Conservation (phyloP, 2,113 vertebrate genomes). For the Fregetta grallaria region DNA sequence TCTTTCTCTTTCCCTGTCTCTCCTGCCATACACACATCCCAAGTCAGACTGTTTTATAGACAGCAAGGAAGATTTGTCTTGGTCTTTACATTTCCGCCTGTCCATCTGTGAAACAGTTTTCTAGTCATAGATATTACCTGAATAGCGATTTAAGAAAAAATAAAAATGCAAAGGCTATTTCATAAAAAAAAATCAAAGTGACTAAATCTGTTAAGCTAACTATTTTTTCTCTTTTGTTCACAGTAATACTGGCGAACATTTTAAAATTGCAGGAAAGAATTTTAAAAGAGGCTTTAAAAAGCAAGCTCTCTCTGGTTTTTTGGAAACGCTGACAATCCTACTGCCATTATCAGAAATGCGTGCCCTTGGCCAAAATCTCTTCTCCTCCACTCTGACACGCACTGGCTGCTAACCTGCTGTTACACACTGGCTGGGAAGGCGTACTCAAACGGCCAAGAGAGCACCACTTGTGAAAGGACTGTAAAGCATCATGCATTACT, state of each 20-base stretch:
- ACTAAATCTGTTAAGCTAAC: background rate
- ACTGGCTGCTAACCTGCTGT: background rate
- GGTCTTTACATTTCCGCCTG: background rate
- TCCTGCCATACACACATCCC: background rate
- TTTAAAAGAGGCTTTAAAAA: background rate
- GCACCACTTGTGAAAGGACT: background rate
- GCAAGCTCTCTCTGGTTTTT: background rate
- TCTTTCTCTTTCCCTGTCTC: background rate
- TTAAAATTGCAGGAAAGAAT: background rate
- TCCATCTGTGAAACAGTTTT: background rate
- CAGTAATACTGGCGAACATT: background rate
- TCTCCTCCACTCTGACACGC: background rate
- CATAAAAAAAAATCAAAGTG: background rate
- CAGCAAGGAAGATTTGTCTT: constrained; percentile 2
- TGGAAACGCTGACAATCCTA: background rate
- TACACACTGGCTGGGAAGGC: background rate
- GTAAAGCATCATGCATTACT: background rate
- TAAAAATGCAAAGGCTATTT: background rate
- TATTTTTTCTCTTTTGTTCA: background rate
- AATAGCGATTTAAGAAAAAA: background rate
- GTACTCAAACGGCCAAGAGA: background rate
- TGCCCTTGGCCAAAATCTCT: background rate
- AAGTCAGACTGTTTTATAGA: background rate
- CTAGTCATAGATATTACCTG: background rate
- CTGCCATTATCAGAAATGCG: background rate